Evolutionary conservation across 1,140 invertebrate species (phyloP), one percentile per base, ranked within the genome.

Genomic region (Chelonus insularis): DNA sequence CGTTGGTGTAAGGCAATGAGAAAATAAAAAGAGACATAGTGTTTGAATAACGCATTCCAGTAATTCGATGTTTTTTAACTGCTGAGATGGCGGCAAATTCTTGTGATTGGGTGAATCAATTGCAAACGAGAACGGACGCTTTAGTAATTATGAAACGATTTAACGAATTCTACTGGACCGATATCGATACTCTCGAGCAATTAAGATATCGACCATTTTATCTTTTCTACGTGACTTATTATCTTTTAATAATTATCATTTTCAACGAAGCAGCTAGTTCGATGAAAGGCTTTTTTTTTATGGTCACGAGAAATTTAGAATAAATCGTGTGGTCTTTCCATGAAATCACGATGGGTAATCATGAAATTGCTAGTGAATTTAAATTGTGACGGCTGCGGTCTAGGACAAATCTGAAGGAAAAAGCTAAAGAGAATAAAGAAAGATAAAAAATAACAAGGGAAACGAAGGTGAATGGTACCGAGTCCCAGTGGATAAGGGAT

Each of bases 401-500:
- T 54, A 34, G 36, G 36, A 9, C 45, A 23, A 16, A 48, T 18
- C 41, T 29, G 11, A 50, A 29, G 12, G 21, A 8, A 29, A 48
- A 48, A 29, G 9, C 14, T 48, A 48, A 16, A 52, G 11, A 52
- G 9, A 34, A 36, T 52, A 34, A 52, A 18, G 7, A 14, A 43
- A 57, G 45, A 47, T 11, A 32, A 57, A 11, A 43, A 29, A 57
- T 29, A 9, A 43, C 14, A 37, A 43, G 18, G 14, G 45, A 37
- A 14, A 32, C 14, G 39, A 45, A 59, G 37, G 47, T n/a, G 55
- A 34, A 39, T 50, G 20, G 51, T 23, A 62, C 37, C 43, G 14
- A 45, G 62, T 23, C 29, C 51, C 54, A 62, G 60, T 68, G 70
- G 55, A 45, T 64, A 62, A 72, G 65, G 70, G 70, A 68, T 63